Conservation (phyloP, 2,113 vertebrate genomes). For the Bos indicus region DNA sequence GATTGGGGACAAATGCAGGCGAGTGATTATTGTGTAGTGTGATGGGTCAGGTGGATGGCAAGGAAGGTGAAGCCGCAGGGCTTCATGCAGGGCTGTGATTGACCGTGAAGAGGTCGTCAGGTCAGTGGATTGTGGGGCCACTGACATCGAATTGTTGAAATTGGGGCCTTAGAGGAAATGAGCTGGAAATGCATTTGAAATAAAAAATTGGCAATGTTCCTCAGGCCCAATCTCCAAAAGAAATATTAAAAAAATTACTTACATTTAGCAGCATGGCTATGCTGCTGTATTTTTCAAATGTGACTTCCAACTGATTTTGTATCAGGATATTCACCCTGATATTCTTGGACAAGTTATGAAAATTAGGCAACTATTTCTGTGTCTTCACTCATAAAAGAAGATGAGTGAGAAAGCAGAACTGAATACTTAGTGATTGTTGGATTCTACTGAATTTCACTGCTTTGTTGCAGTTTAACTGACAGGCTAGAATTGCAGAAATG, state of each 20-base stretch:
- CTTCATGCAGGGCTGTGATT: neutral
- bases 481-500: neutral
- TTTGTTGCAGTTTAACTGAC: slow-evolving; percentile 8
- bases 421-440: slow-evolving; percentile 7
- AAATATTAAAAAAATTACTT: slow-evolving; percentile 48
- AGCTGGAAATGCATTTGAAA: slow-evolving; percentile 26
- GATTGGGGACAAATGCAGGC: neutral
- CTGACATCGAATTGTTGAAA: neutral
- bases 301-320: slow-evolving; percentile 33
- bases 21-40: neutral
- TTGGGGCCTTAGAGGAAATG: neutral
- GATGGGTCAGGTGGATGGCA: neutral
- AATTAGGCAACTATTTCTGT: slow-evolving; percentile 53
- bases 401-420: slow-evolving; percentile 23
- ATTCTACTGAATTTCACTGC: neutral
- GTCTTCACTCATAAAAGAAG: slow-evolving; percentile 49
- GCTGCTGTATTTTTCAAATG: slow-evolving; percentile 29
- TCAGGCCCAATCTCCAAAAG: slow-evolving; percentile 38
- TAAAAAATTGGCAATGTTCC: slow-evolving; percentile 11
- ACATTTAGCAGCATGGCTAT: neutral
- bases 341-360: slow-evolving; percentile 48
- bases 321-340: slow-evolving; percentile 28
- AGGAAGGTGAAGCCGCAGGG: neutral
- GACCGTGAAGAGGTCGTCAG: neutral
- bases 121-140: neutral